phyloP scores from a whole-genome alignment of 2,888 invertebrate genomes.

The Hylaea fasciaria region DNA sequence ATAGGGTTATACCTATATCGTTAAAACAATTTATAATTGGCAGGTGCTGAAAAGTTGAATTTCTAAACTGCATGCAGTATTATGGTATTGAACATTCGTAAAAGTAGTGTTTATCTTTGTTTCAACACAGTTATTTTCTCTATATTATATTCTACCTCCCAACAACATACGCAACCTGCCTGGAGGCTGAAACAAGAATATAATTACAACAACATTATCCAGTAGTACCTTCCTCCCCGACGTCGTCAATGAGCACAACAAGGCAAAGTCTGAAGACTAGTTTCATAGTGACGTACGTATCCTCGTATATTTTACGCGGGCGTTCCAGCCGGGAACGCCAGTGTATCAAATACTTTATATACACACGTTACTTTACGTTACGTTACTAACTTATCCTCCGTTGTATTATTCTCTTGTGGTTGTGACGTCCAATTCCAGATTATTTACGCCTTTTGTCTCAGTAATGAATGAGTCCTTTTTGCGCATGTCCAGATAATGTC shows the following conservation, averaged over 20 bases:
- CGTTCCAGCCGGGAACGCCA: slow-evolving; percentile 18
- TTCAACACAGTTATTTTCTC: too few relatives aligned
- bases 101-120: too few relatives aligned
- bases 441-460: slow-evolving; percentile 38
- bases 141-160: not conserved
- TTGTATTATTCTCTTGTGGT: not conserved
- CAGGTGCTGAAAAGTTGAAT: too few relatives aligned
- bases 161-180: too few relatives aligned
- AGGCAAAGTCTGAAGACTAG: not conserved
- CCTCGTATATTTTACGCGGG: not conserved
- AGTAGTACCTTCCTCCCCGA: not conserved
- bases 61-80: too few relatives aligned
- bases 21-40: too few relatives aligned
- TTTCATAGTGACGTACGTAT: not conserved
- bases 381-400: not conserved
- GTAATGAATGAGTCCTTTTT: slow-evolving; percentile 27
- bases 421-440: slow-evolving; percentile 35
- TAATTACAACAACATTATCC: too few relatives aligned
- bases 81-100: too few relatives aligned
- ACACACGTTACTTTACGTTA: not conserved
- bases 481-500: slow-evolving; percentile 11
- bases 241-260: slow-evolving; percentile 5
- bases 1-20: too few relatives aligned
- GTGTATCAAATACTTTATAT: not conserved
- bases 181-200: too few relatives aligned